Percentiles rank a stretch among this genome's conserved stretches.
These are phyloP conservation scores for Ceyx cyanopectus DNA, from an alignment of 2,113 vertebrate species.

Conservation along the genomic window DNA sequence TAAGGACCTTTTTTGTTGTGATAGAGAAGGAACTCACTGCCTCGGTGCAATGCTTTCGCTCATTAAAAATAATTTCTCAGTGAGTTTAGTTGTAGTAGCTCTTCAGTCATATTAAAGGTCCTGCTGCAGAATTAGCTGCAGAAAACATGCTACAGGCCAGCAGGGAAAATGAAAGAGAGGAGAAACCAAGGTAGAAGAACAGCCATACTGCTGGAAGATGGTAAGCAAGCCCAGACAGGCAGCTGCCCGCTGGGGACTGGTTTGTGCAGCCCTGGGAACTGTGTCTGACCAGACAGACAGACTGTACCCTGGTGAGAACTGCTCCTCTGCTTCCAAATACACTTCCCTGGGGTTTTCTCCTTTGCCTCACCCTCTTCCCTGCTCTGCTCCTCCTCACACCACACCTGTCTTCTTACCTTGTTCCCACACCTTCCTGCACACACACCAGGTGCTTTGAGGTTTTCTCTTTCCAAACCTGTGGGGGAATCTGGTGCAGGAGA, in stretches of 20 bases:
- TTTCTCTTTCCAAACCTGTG: neutral
- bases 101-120: constrained; percentile 18
- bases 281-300: neutral
- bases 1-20: constrained; percentile 19
- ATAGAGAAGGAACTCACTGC: neutral
- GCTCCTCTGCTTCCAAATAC: neutral
- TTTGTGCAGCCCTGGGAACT: constrained; percentile 48
- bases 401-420: neutral
- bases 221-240: constrained; percentile 39
- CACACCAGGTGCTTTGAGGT: neutral
- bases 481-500: neutral
- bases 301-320: neutral
- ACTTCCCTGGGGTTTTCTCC: neutral
- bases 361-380: neutral
- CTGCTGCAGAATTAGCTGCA: neutral
- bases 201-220: constrained; percentile 64
- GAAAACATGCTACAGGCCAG: constrained; percentile 5
- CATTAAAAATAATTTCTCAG: constrained; percentile 48
- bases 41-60: constrained; percentile 36
- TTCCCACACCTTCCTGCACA: neutral
- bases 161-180: constrained; percentile 20
- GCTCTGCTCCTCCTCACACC: neutral
- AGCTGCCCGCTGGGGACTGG: constrained; percentile 18
- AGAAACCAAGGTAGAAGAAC: constrained; percentile 19
- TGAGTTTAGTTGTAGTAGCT: neutral